A percentile compares a stretch with the other conserved stretches of the same genome.
These are phyloP conservation scores for Gisinianus flammeolus DNA, from an alignment of 2,888 invertebrate genomes.

Conservation along the genomic window DNA sequence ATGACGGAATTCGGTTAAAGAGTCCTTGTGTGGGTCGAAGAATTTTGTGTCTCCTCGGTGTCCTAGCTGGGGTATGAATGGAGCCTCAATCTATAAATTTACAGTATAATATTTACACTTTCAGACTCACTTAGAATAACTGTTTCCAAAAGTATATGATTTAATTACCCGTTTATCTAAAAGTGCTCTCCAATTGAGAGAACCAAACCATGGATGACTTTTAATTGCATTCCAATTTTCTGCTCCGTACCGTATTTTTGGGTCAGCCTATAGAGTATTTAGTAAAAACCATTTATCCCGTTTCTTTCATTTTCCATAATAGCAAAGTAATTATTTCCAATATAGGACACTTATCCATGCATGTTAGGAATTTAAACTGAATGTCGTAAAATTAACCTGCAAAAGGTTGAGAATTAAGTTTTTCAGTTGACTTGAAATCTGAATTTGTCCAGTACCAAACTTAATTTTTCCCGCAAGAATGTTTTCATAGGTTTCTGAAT, in stretches of 20 bases:
- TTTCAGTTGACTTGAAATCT: conserved; percentile 17
- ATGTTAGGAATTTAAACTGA: neutral
- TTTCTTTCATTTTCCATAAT: too few relatives aligned
- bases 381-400: neutral
- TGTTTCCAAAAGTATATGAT: neutral
- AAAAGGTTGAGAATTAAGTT: conserved; percentile 7
- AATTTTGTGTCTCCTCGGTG: conserved; percentile 36
- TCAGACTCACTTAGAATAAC: neutral
- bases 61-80: conserved; percentile 16
- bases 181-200: conserved; percentile 21
- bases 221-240: conserved; percentile 17
- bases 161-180: conserved; percentile 24
- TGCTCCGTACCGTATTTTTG: neutral
- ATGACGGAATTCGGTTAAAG: neutral
- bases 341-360: too few relatives aligned
- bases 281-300: too few relatives aligned
- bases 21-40: conserved; percentile 25
- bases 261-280: conserved; percentile 16
- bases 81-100: conserved; percentile 28
- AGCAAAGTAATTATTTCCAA: too few relatives aligned
- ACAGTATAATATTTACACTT: neutral
- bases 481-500: conserved; percentile 29
- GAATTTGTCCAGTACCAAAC: conserved; percentile 9
- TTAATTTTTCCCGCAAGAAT: conserved; percentile 27
- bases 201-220: conserved; percentile 33